A percentile compares a stretch with the other conserved stretches of the same genome.
Evolutionary conservation across 2,113 vertebrate species (phyloP).

Genomic region (Orthochromis indermauri): DNA sequence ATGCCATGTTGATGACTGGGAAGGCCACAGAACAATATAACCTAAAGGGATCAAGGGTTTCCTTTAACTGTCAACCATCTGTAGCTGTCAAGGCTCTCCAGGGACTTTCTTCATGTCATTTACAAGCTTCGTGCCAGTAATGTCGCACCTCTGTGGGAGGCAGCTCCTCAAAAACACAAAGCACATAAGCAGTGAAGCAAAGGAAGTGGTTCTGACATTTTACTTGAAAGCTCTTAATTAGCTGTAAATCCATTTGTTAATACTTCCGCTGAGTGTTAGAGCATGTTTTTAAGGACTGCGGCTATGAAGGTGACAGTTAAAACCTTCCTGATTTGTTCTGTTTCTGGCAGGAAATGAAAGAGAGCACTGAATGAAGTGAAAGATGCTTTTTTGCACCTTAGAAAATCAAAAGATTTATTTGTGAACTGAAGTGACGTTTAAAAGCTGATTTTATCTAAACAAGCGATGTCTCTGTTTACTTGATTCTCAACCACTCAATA

Average conservation of each 20-base stretch:
- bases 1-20: background rate
- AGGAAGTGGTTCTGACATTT: conserved; percentile 30
- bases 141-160: background rate
- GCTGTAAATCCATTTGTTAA: background rate
- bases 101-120: background rate
- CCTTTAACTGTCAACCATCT: background rate
- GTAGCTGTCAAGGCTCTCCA: background rate
- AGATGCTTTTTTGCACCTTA: background rate
- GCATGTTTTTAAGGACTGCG: background rate
- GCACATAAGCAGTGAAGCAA: background rate
- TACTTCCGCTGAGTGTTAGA: background rate
- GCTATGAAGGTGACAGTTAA: background rate
- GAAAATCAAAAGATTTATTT: background rate
- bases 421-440: background rate
- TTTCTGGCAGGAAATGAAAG: background rate
- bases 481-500: background rate
- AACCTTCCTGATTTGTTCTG: background rate
- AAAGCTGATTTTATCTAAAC: background rate
- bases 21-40: background rate
- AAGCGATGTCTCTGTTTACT: background rate
- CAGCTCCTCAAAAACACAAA: background rate
- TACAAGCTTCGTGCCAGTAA: background rate
- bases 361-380: background rate
- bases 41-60: background rate
- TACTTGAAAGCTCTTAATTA: conserved; percentile 14